A percentile compares a stretch with the other conserved stretches of the same genome.
phyloP scores from a whole-genome alignment of 2,888 invertebrate genomes.

The Ferrisia virgata region DNA sequence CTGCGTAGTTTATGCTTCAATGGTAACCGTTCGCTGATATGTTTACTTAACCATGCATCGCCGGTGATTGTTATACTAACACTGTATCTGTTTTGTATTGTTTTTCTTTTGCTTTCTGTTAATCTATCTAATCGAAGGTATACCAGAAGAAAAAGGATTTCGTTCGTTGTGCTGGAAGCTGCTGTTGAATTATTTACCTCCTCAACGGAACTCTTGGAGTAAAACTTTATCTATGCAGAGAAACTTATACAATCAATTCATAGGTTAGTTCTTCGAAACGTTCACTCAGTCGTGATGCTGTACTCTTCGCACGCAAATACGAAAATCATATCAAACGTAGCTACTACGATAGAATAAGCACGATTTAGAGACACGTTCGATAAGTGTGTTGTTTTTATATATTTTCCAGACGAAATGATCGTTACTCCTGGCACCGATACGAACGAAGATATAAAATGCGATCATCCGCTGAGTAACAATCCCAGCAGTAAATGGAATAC shows the following conservation, averaged over 20 bases:
- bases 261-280: too few relatives aligned
- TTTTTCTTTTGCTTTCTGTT: too few relatives aligned
- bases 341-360: too few relatives aligned
- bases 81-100: neutral
- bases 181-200: slow-evolving; percentile 78
- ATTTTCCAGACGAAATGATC: slow-evolving; percentile 73
- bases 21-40: slow-evolving; percentile 60
- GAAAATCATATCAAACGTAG: too few relatives aligned
- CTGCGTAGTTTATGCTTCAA: slow-evolving; percentile 73
- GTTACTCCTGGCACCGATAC: slow-evolving; percentile 70
- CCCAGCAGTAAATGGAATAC: slow-evolving; percentile 94
- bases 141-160: slow-evolving; percentile 81
- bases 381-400: too few relatives aligned
- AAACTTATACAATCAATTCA: slow-evolving; percentile 75
- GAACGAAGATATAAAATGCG: slow-evolving; percentile 58
- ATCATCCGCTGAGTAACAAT: slow-evolving; percentile 92
- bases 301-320: too few relatives aligned
- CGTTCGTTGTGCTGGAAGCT: slow-evolving; percentile 86
- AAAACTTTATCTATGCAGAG: slow-evolving; percentile 70
- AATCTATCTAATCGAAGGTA: slow-evolving; percentile 63
- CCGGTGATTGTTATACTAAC: too few relatives aligned
- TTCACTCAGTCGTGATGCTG: too few relatives aligned
- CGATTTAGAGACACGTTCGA: too few relatives aligned
- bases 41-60: neutral
- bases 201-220: slow-evolving; percentile 66